Conservation (phyloP, 2,113 vertebrate genomes). For the Tautogolabrus adspersus region DNA sequence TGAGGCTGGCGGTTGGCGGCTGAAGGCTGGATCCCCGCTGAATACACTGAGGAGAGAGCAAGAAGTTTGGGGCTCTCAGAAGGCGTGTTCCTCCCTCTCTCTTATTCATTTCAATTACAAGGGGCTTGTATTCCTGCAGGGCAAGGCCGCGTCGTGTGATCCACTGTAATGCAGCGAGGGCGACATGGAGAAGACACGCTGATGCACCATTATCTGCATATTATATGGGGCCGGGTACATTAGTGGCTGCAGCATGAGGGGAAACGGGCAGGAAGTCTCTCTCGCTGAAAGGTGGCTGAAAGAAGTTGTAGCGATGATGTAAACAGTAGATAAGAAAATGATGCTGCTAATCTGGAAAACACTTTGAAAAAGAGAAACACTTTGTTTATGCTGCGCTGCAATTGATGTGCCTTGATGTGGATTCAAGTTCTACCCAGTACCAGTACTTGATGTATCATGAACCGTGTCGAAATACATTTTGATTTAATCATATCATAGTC, state of each 20-base stretch:
- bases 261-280: constrained; percentile 39
- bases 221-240: constrained; percentile 74
- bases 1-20: constrained; percentile 61
- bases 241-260: constrained; percentile 48
- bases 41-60: constrained; percentile 67
- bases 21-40: constrained; percentile 74
- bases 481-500: constrained; percentile 35
- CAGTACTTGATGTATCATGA: constrained; percentile 24
- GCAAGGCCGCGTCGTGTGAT: constrained; percentile 79
- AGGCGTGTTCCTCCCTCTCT: constrained; percentile 71
- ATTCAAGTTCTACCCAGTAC: constrained; percentile 24
- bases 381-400: constrained; percentile 6
- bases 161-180: constrained; percentile 68
- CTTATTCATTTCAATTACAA: constrained; percentile 82
- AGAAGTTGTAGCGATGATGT: constrained; percentile 25
- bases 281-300: constrained; percentile 33
- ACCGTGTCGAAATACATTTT: constrained; percentile 11
- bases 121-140: constrained; percentile 81
- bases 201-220: constrained; percentile 81
- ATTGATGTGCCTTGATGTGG: constrained; percentile 22
- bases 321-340: constrained; percentile 26
- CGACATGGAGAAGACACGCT: constrained; percentile 69
- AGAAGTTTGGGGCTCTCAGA: constrained; percentile 70
- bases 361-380: constrained; percentile 3
- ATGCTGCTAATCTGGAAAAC: constrained; percentile 14